Conservation (phyloP, 2,797 vertebrate species). For the Rhynchotus rufescens region DNA sequence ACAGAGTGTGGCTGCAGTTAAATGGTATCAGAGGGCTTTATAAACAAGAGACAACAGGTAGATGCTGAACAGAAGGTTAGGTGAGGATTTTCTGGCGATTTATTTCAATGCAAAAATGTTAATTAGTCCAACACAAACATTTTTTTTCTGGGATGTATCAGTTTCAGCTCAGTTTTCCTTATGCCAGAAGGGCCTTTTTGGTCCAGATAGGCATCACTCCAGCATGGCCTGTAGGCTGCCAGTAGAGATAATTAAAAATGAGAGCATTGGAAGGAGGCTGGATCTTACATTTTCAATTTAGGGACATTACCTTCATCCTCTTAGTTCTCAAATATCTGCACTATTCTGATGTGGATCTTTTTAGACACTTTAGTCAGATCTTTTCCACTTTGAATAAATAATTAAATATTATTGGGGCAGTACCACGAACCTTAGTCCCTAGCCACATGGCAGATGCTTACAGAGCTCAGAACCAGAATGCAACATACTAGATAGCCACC, state of each 20-base stretch:
- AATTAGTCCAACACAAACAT: not conserved
- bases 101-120: not conserved
- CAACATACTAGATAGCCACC: not conserved
- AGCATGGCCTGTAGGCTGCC: not conserved
- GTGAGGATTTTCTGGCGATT: not conserved
- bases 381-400: not conserved
- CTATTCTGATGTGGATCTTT: not conserved
- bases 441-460: not conserved
- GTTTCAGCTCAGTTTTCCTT: not conserved
- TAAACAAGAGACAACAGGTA: slow-evolving; percentile 20
- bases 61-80: not conserved
- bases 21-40: slow-evolving; percentile 30
- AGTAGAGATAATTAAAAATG: not conserved
- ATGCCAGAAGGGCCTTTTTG: not conserved
- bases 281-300: not conserved
- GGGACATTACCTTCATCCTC: not conserved
- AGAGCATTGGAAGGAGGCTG: not conserved
- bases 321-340: not conserved
- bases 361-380: not conserved
- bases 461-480: not conserved
- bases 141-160: not conserved
- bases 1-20: not conserved
- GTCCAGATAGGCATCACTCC: not conserved
- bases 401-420: not conserved
- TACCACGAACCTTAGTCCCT: not conserved